phyloP scores from a whole-genome alignment of 2,113 vertebrate genomes.

The Cyanistes caeruleus region DNA sequence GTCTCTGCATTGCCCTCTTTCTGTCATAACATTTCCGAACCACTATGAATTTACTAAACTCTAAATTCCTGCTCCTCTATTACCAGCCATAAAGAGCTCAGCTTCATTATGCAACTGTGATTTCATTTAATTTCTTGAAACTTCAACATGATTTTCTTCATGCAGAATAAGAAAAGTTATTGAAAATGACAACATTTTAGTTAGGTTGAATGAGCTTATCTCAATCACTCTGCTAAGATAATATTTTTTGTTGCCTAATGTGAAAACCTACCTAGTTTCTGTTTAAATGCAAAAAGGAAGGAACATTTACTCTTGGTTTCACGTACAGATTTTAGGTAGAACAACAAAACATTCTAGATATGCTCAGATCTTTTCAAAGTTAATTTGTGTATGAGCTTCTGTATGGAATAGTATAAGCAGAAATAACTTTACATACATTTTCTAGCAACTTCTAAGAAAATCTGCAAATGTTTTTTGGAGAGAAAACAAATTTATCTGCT shows the following conservation, averaged over 20 bases:
- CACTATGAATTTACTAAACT: slow-evolving; percentile 16
- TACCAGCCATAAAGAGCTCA: slow-evolving; percentile 21
- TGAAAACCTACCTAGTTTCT: slow-evolving; percentile 43
- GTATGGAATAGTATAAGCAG: not conserved
- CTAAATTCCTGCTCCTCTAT: slow-evolving; percentile 6
- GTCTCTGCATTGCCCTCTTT: slow-evolving; percentile 59
- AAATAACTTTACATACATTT: not conserved
- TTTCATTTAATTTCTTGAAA: slow-evolving; percentile 1
- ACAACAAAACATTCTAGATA: not conserved
- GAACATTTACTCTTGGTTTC: not conserved
- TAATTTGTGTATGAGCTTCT: not conserved
- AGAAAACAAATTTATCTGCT: not conserved
- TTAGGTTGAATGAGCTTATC: slow-evolving; percentile 44
- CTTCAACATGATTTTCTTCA: slow-evolving; percentile 42
- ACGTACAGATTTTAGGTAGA: not conserved
- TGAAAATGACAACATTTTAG: slow-evolving; percentile 32
- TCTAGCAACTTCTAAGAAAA: not conserved
- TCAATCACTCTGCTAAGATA: slow-evolving; percentile 7
- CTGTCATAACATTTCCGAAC: slow-evolving; percentile 43
- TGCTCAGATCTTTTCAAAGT: not conserved
- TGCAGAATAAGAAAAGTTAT: not conserved
- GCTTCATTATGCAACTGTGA: slow-evolving; percentile 32
- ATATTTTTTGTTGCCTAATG: not conserved
- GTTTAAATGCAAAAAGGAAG: slow-evolving; percentile 22
- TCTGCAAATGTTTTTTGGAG: not conserved